Evolutionary conservation across 2,113 vertebrate species (phyloP), one percentile per base, ranked within the genome.

Genomic region (Dolichallabes microphthalmus): DNA sequence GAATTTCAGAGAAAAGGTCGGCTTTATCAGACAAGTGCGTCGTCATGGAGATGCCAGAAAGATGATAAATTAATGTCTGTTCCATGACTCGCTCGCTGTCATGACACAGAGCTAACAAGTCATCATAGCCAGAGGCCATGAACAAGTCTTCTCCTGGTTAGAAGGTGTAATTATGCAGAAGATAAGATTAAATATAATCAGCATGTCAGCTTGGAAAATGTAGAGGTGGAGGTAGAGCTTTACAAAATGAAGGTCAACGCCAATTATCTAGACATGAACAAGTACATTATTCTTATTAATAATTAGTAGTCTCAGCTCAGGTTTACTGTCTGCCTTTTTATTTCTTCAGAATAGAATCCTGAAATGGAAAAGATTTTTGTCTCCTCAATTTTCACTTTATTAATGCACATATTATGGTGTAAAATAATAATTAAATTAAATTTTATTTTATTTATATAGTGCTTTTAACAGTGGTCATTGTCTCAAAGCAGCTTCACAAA

Each of bases 21-120:
- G 73, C 27, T 80, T 85, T 71, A 86, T 87, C 83, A 88, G 52
- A 64, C 60, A 66, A 25, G 27, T 82, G 84, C 39, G 58, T 88
- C 30, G 52, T 86, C 64, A 82, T 69, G 64, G 86, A 77, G 74
- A 86, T 79, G 64, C 63, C 32, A 88, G 88, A 92, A 81, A 87
- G 55, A 90, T 93, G 92, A 94, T 91, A 92, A 94, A 93, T 92
- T 91, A 93, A 93, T 88, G 89, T 88, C 90, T 92, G 90, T 86
- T 78, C 88, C 91, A 90, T 94, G 94, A 94, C 94, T 84, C 90
- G 90, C 90, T 93, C 86, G 84, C 88, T 89, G 88, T 87, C 73
- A 85, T 83, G 57, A 92, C 88, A 92, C 52, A 75, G 86, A 92
- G 91, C 92, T 90, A 93, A 93, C 91, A 92, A 90, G 89, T 85